Evolutionary conservation across 2,797 vertebrate genomes (phyloP).

Genomic region (Tachyglossus aculeatus): DNA sequence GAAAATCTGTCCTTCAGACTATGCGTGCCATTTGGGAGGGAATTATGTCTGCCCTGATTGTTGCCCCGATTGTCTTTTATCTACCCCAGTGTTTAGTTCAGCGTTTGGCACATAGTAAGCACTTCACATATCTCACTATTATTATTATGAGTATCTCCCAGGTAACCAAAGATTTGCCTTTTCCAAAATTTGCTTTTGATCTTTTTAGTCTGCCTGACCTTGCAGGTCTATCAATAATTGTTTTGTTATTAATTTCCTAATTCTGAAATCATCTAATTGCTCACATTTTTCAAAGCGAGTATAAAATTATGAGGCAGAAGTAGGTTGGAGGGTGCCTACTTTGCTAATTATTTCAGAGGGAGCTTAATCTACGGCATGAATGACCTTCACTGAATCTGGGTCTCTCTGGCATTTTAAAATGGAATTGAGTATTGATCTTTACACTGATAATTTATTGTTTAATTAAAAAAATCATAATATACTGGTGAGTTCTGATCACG

Average conservation of each 20-base stretch:
- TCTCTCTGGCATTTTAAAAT: slow-evolving; percentile 63
- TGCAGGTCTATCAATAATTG: slow-evolving; percentile 34
- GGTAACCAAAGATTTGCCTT: too few relatives aligned
- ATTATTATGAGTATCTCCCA: too few relatives aligned
- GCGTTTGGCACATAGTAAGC: too few relatives aligned
- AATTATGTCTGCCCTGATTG: too few relatives aligned
- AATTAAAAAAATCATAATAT: slow-evolving; percentile 67
- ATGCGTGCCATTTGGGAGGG: too few relatives aligned
- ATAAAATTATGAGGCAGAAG: slow-evolving; percentile 48
- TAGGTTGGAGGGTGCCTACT: slow-evolving; percentile 24
- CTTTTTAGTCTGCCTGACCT: slow-evolving; percentile 32
- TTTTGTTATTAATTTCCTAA: slow-evolving; percentile 55
- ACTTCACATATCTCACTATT: too few relatives aligned
- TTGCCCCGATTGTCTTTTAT: too few relatives aligned
- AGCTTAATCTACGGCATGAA: slow-evolving; percentile 42
- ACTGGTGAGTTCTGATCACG: slow-evolving; percentile 61
- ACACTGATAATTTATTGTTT: slow-evolving; percentile 69
- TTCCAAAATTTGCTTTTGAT: not conserved
- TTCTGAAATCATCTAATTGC: slow-evolving; percentile 52
- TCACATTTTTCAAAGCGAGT: slow-evolving; percentile 51
- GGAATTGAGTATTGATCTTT: slow-evolving; percentile 69
- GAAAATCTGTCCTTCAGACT: too few relatives aligned
- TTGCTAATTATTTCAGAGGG: slow-evolving; percentile 53
- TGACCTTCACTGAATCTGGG: slow-evolving; percentile 57
- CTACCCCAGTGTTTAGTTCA: too few relatives aligned